Evolutionary conservation across 2,888 invertebrate genomes (phyloP).

Genomic region (Eudemis profundana): DNA sequence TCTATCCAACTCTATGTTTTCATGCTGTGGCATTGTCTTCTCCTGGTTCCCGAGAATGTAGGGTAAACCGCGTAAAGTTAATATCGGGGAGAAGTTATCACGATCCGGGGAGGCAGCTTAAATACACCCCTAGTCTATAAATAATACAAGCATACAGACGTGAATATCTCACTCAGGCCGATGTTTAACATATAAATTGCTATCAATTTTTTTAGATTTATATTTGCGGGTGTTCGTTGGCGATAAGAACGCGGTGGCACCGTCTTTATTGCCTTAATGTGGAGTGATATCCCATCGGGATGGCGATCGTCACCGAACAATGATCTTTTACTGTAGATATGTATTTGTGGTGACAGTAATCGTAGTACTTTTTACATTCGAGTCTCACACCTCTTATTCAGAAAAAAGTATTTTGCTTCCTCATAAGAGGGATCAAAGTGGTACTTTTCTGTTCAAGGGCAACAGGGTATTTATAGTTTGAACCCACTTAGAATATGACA

Average conservation of each 20-base stretch:
- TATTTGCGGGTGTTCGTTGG: constrained; percentile 68
- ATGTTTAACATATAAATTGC: constrained; percentile 82
- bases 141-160: constrained; percentile 61
- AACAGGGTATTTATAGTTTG: no score
- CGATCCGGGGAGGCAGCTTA: constrained; percentile 46
- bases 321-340: neutral
- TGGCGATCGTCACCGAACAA: constrained; percentile 48
- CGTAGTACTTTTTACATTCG: no score
- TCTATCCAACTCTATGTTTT: no score
- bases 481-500: no score
- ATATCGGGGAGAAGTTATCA: constrained; percentile 50
- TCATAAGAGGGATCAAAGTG: no score
- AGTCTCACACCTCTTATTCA: no score
- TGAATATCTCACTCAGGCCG: constrained; percentile 73
- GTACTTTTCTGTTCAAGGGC: no score
- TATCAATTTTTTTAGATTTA: constrained; percentile 79
- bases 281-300: constrained; percentile 60
- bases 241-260: constrained; percentile 65
- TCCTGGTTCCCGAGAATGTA: constrained; percentile 20
- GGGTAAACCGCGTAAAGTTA: constrained; percentile 45
- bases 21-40: constrained; percentile 30
- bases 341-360: neutral
- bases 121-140: constrained; percentile 50
- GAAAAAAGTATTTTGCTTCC: no score
- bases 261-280: constrained; percentile 69